Conservation (phyloP, 2,113 vertebrate genomes). For the Sturnira hondurensis region DNA sequence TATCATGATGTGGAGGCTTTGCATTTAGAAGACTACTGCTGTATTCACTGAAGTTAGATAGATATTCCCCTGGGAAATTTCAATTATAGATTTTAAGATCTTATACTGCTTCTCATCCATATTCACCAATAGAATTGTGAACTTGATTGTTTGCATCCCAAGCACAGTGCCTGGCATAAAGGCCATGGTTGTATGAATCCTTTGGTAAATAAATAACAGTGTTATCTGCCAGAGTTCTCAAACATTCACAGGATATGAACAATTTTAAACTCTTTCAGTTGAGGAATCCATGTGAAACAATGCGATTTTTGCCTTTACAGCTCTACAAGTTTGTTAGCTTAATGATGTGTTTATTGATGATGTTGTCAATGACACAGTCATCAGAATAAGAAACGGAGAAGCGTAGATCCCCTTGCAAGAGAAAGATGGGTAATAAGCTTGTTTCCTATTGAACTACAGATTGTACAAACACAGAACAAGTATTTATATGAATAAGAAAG, state of each 20-base stretch:
- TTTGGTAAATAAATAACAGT: not conserved
- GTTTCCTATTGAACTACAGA: constrained; percentile 35
- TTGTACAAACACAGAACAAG: constrained; percentile 3
- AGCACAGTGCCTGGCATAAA: not conserved
- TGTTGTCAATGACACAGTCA: not conserved
- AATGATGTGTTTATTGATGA: constrained; percentile 43
- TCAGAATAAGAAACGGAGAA: constrained; percentile 21
- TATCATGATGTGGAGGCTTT: not conserved
- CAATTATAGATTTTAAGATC: not conserved
- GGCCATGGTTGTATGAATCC: not conserved
- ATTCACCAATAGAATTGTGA: not conserved
- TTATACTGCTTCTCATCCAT: not conserved
- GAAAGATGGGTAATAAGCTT: constrained; percentile 22
- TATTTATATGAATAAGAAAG: constrained; percentile 54
- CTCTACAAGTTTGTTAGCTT: constrained; percentile 28
- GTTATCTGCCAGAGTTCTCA: constrained; percentile 10
- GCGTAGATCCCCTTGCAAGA: not conserved
- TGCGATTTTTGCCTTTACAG: not conserved
- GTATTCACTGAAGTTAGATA: not conserved
- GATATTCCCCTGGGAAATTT: not conserved
- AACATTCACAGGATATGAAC: not conserved
- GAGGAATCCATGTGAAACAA: not conserved
- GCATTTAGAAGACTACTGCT: not conserved
- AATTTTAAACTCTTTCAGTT: not conserved
- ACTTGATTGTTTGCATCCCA: not conserved